These are phyloP conservation scores for Campaea margaritaria DNA, from an alignment of 2,888 invertebrate species.

Conservation along the genomic window DNA sequence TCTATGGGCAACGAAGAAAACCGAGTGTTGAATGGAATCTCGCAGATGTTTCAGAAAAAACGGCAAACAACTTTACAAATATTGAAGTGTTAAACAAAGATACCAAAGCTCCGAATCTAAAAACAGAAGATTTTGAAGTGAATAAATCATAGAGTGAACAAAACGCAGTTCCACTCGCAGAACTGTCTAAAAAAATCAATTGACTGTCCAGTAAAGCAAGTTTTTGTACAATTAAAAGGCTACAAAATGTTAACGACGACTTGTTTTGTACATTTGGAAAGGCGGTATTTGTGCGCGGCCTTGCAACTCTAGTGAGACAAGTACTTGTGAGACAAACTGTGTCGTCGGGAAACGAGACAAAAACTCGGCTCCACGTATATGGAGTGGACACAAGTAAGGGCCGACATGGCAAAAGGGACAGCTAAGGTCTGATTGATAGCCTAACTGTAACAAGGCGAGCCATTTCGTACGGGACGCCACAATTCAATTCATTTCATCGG, in stretches of 20 bases:
- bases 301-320: conserved; percentile 65
- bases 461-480: conserved; percentile 44
- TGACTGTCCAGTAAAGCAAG: conserved; percentile 29
- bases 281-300: conserved; percentile 61
- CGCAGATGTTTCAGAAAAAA: conserved; percentile 37
- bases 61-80: conserved; percentile 14
- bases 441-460: conserved; percentile 72
- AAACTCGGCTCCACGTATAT: conserved; percentile 74
- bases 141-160: neutral
- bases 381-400: conserved; percentile 62
- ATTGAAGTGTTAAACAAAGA: conserved; percentile 7
- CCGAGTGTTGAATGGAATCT: conserved; percentile 55
- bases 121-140: neutral
- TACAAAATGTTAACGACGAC: conserved; percentile 34
- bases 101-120: neutral
- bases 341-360: conserved; percentile 75
- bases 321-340: conserved; percentile 57
- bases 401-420: conserved; percentile 60
- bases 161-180: neutral
- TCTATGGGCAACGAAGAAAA: conserved; percentile 66
- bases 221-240: conserved; percentile 31
- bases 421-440: conserved; percentile 70
- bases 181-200: conserved; percentile 14
- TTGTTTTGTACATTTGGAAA: conserved; percentile 52
- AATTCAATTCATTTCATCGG: conserved; percentile 52